phyloP scores from a whole-genome alignment of 2,888 invertebrate genomes.

The Pterobdella sp. region DNA sequence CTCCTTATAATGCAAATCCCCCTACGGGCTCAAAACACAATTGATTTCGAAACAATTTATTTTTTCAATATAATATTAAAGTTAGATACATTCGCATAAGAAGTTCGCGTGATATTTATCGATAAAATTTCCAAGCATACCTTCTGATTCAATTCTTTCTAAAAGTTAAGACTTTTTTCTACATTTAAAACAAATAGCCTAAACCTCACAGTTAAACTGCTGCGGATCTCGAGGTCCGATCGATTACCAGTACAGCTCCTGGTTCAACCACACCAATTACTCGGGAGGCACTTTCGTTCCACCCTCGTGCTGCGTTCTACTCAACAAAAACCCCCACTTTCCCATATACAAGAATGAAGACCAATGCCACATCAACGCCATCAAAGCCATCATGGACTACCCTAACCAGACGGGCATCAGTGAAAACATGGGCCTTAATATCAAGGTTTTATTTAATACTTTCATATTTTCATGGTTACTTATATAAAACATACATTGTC shows the following conservation, averaged over 20 bases:
- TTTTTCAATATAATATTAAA: no score
- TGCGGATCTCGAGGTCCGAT: conserved; percentile 30
- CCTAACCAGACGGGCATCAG: conserved; percentile 23
- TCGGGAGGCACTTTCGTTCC: conserved; percentile 26
- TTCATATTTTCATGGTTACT: not conserved
- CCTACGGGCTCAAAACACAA: no score
- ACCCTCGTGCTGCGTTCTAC: conserved; percentile 27
- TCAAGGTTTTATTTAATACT: not conserved
- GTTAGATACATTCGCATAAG: no score
- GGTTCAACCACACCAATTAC: conserved; percentile 32
- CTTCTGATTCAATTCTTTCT: no score
- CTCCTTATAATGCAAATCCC: no score
- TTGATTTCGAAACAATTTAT: no score
- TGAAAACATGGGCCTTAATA: not conserved
- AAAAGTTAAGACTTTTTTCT: no score
- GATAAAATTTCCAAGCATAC: no score
- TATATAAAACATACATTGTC: not conserved
- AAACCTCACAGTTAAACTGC: conserved; percentile 23
- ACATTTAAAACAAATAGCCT: no score
- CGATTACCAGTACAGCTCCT: conserved; percentile 33
- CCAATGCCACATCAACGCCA: conserved; percentile 26
- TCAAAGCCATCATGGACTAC: conserved; percentile 21
- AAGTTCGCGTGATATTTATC: no score
- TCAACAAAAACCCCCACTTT: conserved; percentile 14
- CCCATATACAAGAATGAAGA: conserved; percentile 24